Percentiles rank a stretch among this genome's conserved stretches.
phyloP scores from a whole-genome alignment of 2,888 invertebrate genomes.

The Hermaeophaga mercurialis region DNA sequence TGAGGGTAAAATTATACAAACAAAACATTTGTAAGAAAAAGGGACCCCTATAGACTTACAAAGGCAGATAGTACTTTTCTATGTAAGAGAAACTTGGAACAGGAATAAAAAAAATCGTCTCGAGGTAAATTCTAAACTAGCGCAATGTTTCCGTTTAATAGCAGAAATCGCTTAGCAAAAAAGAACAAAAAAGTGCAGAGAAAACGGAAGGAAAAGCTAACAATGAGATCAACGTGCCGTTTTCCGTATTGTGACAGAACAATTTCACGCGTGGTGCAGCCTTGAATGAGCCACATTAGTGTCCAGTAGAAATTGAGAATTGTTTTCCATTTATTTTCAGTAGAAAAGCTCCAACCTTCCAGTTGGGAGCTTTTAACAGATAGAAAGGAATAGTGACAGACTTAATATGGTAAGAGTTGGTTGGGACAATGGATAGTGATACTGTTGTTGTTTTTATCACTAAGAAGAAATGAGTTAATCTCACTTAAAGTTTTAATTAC shows the following conservation, averaged over 20 bases:
- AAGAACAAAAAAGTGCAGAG: background rate
- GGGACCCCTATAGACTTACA: too few species aligned
- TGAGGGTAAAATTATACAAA: background rate
- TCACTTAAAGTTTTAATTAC: too few species aligned
- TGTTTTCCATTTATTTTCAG: constrained; percentile 16
- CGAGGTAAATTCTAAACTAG: background rate
- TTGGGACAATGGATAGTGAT: too few species aligned
- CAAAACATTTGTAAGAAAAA: too few species aligned
- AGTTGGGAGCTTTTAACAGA: background rate
- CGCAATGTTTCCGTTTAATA: background rate
- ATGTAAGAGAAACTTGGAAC: too few species aligned
- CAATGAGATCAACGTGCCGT: constrained; percentile 7
- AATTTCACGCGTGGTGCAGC: constrained; percentile 19
- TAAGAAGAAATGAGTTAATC: too few species aligned
- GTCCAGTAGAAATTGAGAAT: constrained; percentile 21
- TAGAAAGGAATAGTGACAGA: background rate
- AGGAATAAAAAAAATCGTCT: too few species aligned
- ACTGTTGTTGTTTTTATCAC: too few species aligned
- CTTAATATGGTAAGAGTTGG: too few species aligned
- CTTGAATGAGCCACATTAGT: constrained; percentile 18
- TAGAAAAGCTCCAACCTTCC: background rate
- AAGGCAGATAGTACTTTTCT: too few species aligned
- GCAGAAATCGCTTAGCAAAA: constrained; percentile 4
- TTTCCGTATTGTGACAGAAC: constrained; percentile 8
- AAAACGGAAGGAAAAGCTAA: constrained; percentile 2